Conservation (phyloP, 1,140 invertebrate species). For the Drosophila pruinosa region DNA sequence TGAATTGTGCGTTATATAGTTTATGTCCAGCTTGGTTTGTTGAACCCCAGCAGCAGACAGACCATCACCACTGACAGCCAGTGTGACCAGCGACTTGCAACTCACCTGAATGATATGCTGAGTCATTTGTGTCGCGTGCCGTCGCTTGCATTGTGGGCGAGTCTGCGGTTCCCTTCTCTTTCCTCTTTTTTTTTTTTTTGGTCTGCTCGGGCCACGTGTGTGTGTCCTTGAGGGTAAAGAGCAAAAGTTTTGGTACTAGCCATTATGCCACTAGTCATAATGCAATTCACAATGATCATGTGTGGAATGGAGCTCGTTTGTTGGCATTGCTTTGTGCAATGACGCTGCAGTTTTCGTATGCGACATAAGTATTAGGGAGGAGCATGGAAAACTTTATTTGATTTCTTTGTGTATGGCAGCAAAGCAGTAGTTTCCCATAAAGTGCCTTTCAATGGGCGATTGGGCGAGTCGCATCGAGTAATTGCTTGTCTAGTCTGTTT, state of each 20-base stretch:
- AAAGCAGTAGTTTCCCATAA: background rate
- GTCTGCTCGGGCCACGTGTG: conserved; percentile 40
- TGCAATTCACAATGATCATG: conserved; percentile 38
- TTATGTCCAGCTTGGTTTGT: conserved; percentile 54
- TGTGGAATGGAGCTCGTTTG: conserved; percentile 3
- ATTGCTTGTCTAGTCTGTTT: background rate
- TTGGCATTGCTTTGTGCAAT: conserved; percentile 1
- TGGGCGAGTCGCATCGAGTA: background rate
- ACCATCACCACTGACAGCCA: background rate
- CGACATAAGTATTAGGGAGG: background rate
- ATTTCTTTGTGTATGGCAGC: background rate
- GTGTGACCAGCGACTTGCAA: background rate
- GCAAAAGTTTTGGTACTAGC: conserved; percentile 30
- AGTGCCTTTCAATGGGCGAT: background rate
- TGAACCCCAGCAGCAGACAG: conserved; percentile 40
- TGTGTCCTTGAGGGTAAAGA: conserved; percentile 47
- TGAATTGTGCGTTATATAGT: conserved; percentile 48
- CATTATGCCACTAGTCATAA: background rate
- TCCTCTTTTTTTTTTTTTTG: background rate
- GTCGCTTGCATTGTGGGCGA: conserved; percentile 36
- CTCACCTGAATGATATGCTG: conserved; percentile 41
- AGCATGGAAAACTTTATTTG: background rate
- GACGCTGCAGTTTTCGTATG: background rate
- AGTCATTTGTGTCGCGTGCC: conserved; percentile 53
- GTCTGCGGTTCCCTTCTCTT: conserved; percentile 14